Conservation (phyloP, 2,113 vertebrate genomes). For the Narcine bancroftii region DNA sequence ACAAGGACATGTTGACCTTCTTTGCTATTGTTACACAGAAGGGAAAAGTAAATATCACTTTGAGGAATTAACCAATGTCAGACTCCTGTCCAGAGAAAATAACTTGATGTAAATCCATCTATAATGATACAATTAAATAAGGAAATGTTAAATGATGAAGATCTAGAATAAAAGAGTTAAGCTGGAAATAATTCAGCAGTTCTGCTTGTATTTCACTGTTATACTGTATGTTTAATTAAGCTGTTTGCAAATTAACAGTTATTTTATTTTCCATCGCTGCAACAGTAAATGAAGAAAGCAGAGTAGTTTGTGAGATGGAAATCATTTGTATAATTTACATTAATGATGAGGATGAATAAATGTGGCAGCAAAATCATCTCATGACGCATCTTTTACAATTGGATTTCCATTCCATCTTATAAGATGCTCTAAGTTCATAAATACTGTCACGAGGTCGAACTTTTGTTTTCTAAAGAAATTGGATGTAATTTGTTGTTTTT, state of each 20-base stretch:
- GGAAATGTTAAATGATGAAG: background rate
- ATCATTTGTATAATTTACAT: background rate
- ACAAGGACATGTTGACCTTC: background rate
- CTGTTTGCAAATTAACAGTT: too few species aligned
- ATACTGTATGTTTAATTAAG: too few species aligned
- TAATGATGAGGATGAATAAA: background rate
- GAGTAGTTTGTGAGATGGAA: background rate
- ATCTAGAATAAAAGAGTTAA: conserved; percentile 13
- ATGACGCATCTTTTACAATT: background rate
- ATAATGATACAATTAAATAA: background rate
- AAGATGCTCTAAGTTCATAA: background rate
- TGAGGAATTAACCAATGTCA: background rate
- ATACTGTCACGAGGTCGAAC: background rate
- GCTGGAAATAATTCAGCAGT: background rate
- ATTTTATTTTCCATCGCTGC: too few species aligned
- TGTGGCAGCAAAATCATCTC: background rate
- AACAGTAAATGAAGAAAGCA: background rate
- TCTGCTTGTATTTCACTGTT: background rate
- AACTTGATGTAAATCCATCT: background rate
- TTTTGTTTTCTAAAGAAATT: background rate
- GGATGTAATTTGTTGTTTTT: background rate
- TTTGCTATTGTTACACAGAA: background rate
- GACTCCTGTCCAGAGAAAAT: background rate
- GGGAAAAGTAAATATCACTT: background rate
- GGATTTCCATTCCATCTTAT: background rate